Percentiles rank a stretch among this genome's conserved stretches.
Evolutionary conservation across 2,888 invertebrate species (phyloP).

Genomic region (Apamea sordens): DNA sequence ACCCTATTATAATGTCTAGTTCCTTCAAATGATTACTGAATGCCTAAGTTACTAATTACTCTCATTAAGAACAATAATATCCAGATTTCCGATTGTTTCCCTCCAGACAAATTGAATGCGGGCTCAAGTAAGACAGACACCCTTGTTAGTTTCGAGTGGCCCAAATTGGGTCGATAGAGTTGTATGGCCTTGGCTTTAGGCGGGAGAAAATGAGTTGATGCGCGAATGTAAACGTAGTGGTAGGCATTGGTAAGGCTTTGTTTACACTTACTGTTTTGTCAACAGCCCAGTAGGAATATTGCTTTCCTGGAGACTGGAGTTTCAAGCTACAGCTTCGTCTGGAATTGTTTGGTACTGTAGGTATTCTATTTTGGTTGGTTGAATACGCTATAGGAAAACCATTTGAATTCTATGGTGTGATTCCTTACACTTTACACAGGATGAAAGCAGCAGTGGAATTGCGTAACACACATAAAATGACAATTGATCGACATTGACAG

Average conservation of each 20-base stretch:
- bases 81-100: conserved; percentile 49
- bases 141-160: conserved; percentile 64
- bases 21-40: conserved; percentile 29
- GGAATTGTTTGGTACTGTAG: not conserved
- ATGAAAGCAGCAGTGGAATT: not conserved
- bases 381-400: too few relatives aligned
- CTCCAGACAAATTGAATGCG: conserved; percentile 49
- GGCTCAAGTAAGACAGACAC: conserved; percentile 52
- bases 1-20: conserved; percentile 4
- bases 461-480: not conserved
- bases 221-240: conserved; percentile 44
- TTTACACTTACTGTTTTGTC: conserved; percentile 48
- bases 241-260: conserved; percentile 35
- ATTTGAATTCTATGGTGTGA: not conserved
- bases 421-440: not conserved
- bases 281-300: conserved; percentile 43
- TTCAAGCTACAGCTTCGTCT: not conserved
- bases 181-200: conserved; percentile 56
- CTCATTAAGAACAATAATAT: conserved; percentile 55
- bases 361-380: not conserved
- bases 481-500: not conserved
- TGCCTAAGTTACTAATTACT: conserved; percentile 43
- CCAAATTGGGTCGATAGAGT: conserved; percentile 70
- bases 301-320: conserved; percentile 33
- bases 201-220: conserved; percentile 56